A percentile compares a stretch with the other conserved stretches of the same genome.
Evolutionary conservation across 2,113 vertebrate species (phyloP).

Genomic region (Oncorhynchus keta): DNA sequence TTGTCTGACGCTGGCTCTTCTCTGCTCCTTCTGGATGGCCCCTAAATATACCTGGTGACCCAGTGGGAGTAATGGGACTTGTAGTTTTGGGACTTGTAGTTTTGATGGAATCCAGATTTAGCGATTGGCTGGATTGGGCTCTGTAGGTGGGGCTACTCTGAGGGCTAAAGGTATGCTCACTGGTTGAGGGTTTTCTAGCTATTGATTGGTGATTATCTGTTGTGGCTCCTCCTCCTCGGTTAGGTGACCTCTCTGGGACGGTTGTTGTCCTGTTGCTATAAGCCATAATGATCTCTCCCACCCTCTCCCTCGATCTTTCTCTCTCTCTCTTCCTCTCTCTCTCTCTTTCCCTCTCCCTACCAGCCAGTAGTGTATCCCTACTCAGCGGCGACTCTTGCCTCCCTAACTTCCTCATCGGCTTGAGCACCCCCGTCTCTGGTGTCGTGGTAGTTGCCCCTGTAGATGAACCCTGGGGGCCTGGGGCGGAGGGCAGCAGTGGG

Average conservation of each 20-base stretch:
- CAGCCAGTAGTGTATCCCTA: slow-evolving; percentile 76
- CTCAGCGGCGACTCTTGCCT: slow-evolving; percentile 89
- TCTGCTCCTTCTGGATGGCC: slow-evolving; percentile 57
- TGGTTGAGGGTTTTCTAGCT: slow-evolving; percentile 45
- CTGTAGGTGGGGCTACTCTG: slow-evolving; percentile 40
- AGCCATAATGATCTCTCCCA: slow-evolving; percentile 15
- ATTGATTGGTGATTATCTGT: slow-evolving; percentile 36
- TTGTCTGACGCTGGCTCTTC: slow-evolving; percentile 49
- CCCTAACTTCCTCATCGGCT: slow-evolving; percentile 82
- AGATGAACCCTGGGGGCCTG: slow-evolving; percentile 19
- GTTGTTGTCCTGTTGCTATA: slow-evolving; percentile 27
- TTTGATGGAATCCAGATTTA: slow-evolving; percentile 44
- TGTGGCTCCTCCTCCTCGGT: slow-evolving; percentile 35
- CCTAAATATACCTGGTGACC: slow-evolving; percentile 35
- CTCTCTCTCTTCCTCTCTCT: slow-evolving; percentile 55
- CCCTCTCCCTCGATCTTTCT: slow-evolving; percentile 51
- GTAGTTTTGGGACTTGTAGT: slow-evolving; percentile 47
- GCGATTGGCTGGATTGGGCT: slow-evolving; percentile 26
- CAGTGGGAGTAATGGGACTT: slow-evolving; percentile 41
- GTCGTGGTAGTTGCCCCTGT: slow-evolving; percentile 25
- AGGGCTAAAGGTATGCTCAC: slow-evolving; percentile 35
- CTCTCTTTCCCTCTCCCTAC: slow-evolving; percentile 62
- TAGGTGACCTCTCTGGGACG: slow-evolving; percentile 42
- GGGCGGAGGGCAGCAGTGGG: slow-evolving; percentile 54
- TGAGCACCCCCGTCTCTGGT: slow-evolving; percentile 72